Conservation (phyloP, 2,113 vertebrate species). For the Hippocampus mohnikei region DNA sequence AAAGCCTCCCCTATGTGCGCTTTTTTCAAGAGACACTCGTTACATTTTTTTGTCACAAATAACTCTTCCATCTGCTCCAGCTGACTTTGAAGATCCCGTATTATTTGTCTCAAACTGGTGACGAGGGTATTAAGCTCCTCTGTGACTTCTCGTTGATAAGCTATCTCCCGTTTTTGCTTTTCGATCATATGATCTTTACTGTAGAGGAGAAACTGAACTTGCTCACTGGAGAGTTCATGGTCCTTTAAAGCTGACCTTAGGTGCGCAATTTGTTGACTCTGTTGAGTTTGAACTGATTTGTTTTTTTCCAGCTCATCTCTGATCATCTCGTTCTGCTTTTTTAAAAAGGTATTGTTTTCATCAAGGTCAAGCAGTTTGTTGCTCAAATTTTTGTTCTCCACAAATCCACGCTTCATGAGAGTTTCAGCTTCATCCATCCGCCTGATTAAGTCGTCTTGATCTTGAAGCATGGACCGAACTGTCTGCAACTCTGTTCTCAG, state of each 20-base stretch:
- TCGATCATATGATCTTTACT: neutral
- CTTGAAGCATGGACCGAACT: neutral
- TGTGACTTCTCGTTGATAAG: neutral
- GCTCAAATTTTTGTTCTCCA: neutral
- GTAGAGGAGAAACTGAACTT: slow-evolving; percentile 5
- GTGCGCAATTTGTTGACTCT: neutral
- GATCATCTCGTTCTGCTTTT: slow-evolving; percentile 1
- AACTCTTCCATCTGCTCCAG: slow-evolving; percentile 4
- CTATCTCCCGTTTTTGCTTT: slow-evolving; percentile 4
- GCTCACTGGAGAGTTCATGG: neutral
- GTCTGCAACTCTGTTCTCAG: slow-evolving; percentile 5
- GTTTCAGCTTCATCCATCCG: neutral
- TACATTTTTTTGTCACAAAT: neutral
- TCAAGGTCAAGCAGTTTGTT: slow-evolving; percentile 1
- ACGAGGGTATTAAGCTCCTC: neutral
- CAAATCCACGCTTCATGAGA: neutral
- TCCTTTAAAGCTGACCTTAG: neutral
- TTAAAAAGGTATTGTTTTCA: neutral
- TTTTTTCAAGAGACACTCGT: neutral
- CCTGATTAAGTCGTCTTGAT: neutral
- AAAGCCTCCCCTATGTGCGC: neutral
- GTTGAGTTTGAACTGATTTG: slow-evolving; percentile 1
- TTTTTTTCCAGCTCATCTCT: slow-evolving; percentile 1
- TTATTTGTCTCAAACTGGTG: slow-evolving; percentile 1
- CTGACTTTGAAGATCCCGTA: slow-evolving; percentile 6